These are phyloP conservation scores for Podarcis raffonei DNA, from an alignment of 2,113 vertebrate genomes.

Conservation along the genomic window DNA sequence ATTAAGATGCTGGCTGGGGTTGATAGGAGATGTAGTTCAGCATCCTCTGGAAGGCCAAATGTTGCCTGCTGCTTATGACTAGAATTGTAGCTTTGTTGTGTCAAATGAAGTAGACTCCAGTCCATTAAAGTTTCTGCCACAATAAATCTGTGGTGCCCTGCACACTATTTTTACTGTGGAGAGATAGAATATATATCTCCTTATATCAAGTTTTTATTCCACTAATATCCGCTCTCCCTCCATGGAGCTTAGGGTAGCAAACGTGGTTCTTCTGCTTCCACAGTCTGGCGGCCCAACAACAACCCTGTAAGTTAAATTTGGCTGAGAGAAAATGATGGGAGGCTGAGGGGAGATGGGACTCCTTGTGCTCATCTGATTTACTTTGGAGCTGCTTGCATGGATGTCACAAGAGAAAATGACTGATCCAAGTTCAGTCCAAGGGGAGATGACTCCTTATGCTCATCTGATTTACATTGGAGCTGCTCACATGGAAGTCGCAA, in stretches of 20 bases:
- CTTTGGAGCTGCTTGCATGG: no score
- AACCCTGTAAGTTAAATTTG: neutral
- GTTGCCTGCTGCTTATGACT: no score
- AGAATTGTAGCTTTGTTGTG: neutral
- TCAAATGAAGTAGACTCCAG: neutral
- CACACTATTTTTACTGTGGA: neutral
- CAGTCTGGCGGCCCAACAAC: neutral
- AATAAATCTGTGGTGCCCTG: neutral
- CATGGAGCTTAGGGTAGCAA: neutral
- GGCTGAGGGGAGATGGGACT: no score
- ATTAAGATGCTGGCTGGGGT: no score
- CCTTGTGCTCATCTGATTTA: no score
- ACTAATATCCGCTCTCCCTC: neutral
- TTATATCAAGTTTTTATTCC: neutral
- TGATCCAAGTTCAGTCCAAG: neutral
- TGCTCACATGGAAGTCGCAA: neutral
- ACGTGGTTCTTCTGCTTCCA: neutral
- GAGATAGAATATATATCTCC: neutral
- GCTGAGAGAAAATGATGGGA: neutral
- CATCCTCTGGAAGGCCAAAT: neutral
- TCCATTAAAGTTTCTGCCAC: neutral
- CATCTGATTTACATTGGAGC: neutral
- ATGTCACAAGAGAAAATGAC: no score
- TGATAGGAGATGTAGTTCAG: neutral
- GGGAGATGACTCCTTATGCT: neutral